phyloP scores from a whole-genome alignment of 2,797 vertebrate genomes.

The Streptopelia turtur region DNA sequence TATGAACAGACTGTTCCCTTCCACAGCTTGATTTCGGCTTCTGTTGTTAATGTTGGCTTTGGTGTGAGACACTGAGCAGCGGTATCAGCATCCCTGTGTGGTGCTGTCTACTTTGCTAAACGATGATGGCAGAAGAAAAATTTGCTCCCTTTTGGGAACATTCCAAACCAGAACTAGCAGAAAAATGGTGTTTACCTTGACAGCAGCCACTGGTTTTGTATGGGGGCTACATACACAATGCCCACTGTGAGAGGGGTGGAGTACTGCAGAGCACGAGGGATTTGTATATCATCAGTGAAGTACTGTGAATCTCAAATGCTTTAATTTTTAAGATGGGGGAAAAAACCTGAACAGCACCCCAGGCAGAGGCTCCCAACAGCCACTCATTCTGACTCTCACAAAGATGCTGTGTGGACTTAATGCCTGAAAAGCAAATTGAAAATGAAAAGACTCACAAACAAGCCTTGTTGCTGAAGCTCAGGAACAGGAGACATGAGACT shows the following conservation, averaged over 20 bases:
- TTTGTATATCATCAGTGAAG: not conserved
- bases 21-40: not conserved
- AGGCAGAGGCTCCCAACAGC: not conserved
- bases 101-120: not conserved
- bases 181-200: not conserved
- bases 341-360: not conserved
- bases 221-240: not conserved
- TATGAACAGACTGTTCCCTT: not conserved
- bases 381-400: fast-evolving
- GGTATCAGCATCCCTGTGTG: not conserved
- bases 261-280: not conserved
- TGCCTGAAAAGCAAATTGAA: not conserved
- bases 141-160: not conserved
- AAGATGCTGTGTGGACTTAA: not conserved
- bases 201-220: not conserved
- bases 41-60: not conserved
- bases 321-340: not conserved
- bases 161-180: not conserved
- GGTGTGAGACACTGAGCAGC: not conserved
- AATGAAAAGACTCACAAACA: not conserved
- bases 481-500: not conserved
- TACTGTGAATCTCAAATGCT: not conserved
- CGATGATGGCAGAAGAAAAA: not conserved
- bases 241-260: not conserved
- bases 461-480: not conserved